Conservation (phyloP, 92 coral and sea anemone species). For the Virgularia gustaviana region DNA sequence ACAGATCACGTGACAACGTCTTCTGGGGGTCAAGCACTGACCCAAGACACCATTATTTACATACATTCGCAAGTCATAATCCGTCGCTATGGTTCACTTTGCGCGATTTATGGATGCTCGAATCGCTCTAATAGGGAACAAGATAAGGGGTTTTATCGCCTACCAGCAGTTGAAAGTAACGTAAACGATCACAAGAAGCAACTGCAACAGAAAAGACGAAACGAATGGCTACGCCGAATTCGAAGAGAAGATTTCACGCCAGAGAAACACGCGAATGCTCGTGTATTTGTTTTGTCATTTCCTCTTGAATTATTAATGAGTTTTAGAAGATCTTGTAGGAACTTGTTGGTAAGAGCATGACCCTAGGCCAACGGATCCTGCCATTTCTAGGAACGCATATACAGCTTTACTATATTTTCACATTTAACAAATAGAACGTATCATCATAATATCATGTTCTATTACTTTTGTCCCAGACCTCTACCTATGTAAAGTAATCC, state of each 20-base stretch:
- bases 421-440: too few species aligned
- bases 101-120: constrained; percentile 52
- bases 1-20: neutral
- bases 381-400: too few species aligned
- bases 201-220: constrained; percentile 41
- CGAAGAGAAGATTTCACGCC: constrained; percentile 52
- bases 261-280: constrained; percentile 32
- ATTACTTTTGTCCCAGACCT: too few species aligned
- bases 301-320: too few species aligned
- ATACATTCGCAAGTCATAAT: neutral
- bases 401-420: too few species aligned
- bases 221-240: constrained; percentile 47
- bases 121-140: constrained; percentile 55
- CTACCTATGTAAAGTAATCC: too few species aligned
- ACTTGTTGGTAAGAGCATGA: too few species aligned
- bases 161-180: constrained; percentile 40
- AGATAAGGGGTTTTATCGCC: constrained; percentile 31
- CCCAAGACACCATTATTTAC: neutral
- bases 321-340: too few species aligned
- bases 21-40: neutral
- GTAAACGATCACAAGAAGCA: constrained; percentile 34
- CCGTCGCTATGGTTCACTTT: constrained; percentile 46
- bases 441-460: too few species aligned
- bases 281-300: too few species aligned
- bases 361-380: too few species aligned